Evolutionary conservation across 64 coral and sea anemone genomes (phyloP), one percentile per base, ranked within the genome.

Genomic region (Dendrophyllia cribrosa): DNA sequence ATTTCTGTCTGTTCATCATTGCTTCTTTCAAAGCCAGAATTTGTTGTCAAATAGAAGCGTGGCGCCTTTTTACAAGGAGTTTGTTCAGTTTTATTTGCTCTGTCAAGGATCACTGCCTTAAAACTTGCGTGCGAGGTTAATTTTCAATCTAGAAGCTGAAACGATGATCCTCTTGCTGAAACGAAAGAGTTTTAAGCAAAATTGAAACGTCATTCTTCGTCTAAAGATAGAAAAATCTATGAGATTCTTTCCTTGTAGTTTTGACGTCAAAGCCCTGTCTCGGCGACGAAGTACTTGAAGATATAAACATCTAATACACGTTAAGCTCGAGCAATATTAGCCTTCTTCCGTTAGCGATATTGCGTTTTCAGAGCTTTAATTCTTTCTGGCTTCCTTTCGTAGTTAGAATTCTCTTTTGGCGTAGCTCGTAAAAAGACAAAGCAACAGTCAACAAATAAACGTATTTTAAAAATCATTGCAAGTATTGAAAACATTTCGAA

Each of bases 291-390:
- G 45, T 16, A 67, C 80, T 84, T 84, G 44, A 84, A 12, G 14
- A 20, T 50, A 14, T 51, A 84, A 83, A 84, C 80, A 84, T 47
- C 21, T 43, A 84, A 67, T 84, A 84, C 64, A 66, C 48, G 60
- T 19, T 15, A 4, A 14, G 14, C 12, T 49, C 15, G 62, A 17
- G 46, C 62, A 50, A 44, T 66, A 84, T 84, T 21, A 6, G 12
- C 13, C 19, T 84, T 68, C 7, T 84, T 68, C 60, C 62, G 61
- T 43, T 3, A 49, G 16, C 46, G 17, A 75, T 19, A 56, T 56
- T 56, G 12, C 53, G 7, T 7, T 56, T 56, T 56, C 53, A 7
- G 53, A 56, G 53, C 53, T 56, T 7, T 34, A 34, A 34, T 34
- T 7, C 53, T 56, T 56, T 56, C 53, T 56, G 7, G 53, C 53